Conservation (phyloP, 2,888 invertebrate species). For the Lasioglossum leucozonium region DNA sequence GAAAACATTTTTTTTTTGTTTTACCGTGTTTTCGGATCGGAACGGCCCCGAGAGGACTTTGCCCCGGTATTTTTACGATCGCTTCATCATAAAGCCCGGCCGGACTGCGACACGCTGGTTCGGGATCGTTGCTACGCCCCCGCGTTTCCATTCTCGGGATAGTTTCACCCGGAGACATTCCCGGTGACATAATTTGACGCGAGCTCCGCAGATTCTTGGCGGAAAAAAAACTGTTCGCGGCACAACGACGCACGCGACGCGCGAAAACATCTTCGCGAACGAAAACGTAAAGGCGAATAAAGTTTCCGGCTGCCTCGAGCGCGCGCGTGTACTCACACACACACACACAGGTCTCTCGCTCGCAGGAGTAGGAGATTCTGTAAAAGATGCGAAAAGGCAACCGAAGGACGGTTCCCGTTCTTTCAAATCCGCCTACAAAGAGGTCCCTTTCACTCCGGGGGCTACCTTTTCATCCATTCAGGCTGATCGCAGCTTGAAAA, state of each 20-base stretch:
- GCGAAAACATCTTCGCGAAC: constrained; percentile 35
- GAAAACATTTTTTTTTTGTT: not conserved
- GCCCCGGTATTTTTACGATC: constrained; percentile 55
- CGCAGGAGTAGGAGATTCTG: constrained; percentile 22
- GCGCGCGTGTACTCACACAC: too few relatives aligned
- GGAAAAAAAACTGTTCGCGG: constrained; percentile 35
- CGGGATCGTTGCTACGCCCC: constrained; percentile 19
- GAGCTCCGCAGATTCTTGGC: constrained; percentile 6
- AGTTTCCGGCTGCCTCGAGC: not conserved
- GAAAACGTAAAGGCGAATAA: constrained; percentile 33
- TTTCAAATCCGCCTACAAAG: constrained; percentile 43
- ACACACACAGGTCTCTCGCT: not conserved
- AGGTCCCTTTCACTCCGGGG: constrained; percentile 31
- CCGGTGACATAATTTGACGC: constrained; percentile 19
- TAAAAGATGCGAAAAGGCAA: constrained; percentile 46
- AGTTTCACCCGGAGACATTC: constrained; percentile 31
- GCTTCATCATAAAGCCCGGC: constrained; percentile 52
- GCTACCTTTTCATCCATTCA: constrained; percentile 56
- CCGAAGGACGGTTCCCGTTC: constrained; percentile 31
- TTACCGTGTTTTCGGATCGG: not conserved
- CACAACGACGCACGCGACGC: constrained; percentile 21
- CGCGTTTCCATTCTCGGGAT: constrained; percentile 39
- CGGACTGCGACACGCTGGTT: constrained; percentile 22
- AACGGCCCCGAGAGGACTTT: constrained; percentile 12
- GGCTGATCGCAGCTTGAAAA: constrained; percentile 53